A percentile compares a stretch with the other conserved stretches of the same genome.
phyloP scores from a whole-genome alignment of 2,888 invertebrate species.

The Spodoptera picta region DNA sequence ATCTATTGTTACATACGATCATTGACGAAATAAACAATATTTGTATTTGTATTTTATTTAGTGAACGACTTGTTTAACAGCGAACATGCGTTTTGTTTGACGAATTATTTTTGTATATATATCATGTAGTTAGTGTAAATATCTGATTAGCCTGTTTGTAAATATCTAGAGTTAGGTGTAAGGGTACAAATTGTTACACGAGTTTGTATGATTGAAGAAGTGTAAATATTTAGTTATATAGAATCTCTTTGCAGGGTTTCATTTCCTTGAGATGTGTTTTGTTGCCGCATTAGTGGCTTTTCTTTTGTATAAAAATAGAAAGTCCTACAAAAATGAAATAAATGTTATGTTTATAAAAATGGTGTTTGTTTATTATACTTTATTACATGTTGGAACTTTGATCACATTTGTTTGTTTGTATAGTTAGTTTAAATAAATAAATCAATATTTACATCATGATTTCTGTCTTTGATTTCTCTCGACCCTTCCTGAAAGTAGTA shows the following conservation, averaged over 20 bases:
- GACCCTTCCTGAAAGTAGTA: too few relatives aligned
- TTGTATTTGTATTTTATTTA: too few relatives aligned
- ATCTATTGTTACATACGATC: too few relatives aligned
- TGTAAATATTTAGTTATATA: conserved; percentile 52
- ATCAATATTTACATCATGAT: conserved; percentile 52
- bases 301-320: conserved; percentile 17
- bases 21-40: too few relatives aligned
- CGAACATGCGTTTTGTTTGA: conserved; percentile 58
- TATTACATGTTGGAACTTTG: conserved; percentile 36
- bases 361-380: conserved; percentile 31
- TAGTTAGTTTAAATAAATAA: too few relatives aligned
- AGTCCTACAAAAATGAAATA: conserved; percentile 18
- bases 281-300: conserved; percentile 24
- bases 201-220: conserved; percentile 43
- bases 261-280: conserved; percentile 39
- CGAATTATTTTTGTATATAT: conserved; percentile 58
- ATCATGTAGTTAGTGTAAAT: conserved; percentile 52
- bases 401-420: conserved; percentile 52
- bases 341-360: conserved; percentile 21
- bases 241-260: conserved; percentile 53
- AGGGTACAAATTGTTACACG: conserved; percentile 55
- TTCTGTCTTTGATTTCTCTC: conserved; percentile 1
- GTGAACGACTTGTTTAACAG: conserved; percentile 59
- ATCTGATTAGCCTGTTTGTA: conserved; percentile 44
- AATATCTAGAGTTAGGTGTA: conserved; percentile 44